Base-by-base conservation (phyloP, 1,140 invertebrate genomes). In the Carposina sasakii region DNA sequence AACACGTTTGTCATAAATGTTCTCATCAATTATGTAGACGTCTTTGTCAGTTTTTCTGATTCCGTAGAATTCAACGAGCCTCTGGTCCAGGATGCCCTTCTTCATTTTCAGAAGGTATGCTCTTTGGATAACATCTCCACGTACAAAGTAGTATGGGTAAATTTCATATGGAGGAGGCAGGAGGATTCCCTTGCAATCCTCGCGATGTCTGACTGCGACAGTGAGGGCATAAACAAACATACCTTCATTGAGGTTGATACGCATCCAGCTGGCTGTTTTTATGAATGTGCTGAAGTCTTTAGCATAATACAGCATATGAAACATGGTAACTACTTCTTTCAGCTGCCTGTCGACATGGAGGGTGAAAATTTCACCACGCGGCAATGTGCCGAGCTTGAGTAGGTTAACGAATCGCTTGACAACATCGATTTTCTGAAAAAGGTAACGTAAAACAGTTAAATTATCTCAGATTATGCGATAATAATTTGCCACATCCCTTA, bases 161-260 rank as follows among this genome's bases (percentile, higher is more conserved):
- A 91, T 83, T 75, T 93, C 91, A 54, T 91, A 91, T 4, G 90
- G 85, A 21, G 90, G 87, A 1, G 91, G 91, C 2, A 92, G 62
- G 3, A 87, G 71, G 16, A 92, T 75, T 19, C 85, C 86, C 36
- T 86, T 85, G 63, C 87, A 89, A 54, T 91, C 91, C 2, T 78
- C 69, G 33, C 90, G 86, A 54, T 91, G 89, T 17, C 88, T 63
- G 4, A 91, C 67, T 0, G 90, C 89, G 2, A 89, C 76, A 12
- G 85, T 86, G 1, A 91, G 70, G 19, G 89, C 87, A 48, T 91
- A 90, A 0, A 89, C 79, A 61, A 91, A 93, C 62, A 91, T 77
- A 34, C 85, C 88, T 67, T 87, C 88, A 81, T 90, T 92, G 42
- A 90, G 65, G 52, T 88, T 55, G 10, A 89, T 65, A 9, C 90